A percentile compares a stretch with the other conserved stretches of the same genome.
phyloP scores from a whole-genome alignment of 2,113 vertebrate genomes.

The Pangasianodon gigas region DNA sequence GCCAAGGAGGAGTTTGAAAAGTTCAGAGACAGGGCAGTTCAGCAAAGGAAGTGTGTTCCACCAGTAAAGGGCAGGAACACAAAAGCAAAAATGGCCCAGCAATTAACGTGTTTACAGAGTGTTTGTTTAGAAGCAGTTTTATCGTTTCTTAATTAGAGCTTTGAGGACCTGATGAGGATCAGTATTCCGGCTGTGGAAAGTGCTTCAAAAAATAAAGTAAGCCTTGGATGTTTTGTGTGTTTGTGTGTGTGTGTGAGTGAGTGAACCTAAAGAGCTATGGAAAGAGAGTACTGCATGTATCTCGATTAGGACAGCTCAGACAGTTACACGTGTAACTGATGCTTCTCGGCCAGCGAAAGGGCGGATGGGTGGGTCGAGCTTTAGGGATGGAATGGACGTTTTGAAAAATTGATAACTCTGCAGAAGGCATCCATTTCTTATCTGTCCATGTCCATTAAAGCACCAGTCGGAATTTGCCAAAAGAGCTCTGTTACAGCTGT shows the following conservation, averaged over 20 bases:
- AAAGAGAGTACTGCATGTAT: background rate
- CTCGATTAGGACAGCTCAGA: background rate
- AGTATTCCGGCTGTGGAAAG: background rate
- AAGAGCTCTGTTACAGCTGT: background rate
- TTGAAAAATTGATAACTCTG: constrained; percentile 34
- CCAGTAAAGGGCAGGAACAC: constrained; percentile 5
- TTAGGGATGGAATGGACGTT: constrained; percentile 17
- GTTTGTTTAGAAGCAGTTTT: constrained; percentile 21
- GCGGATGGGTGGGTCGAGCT: background rate
- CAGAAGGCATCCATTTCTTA: constrained; percentile 31
- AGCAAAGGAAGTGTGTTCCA: background rate
- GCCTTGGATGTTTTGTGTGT: background rate
- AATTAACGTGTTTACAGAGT: constrained; percentile 20
- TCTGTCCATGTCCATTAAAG: constrained; percentile 5
- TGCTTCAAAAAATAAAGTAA: constrained; percentile 2
- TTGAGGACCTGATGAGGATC: constrained; percentile 13
- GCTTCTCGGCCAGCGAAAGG: background rate
- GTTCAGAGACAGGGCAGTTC: background rate
- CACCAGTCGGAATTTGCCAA: background rate
- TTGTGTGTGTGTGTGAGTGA: background rate
- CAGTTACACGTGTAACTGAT: constrained; percentile 18
- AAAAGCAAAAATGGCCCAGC: constrained; percentile 6
- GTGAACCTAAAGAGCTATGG: background rate
- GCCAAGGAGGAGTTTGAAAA: constrained; percentile 1
- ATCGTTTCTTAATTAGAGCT: constrained; percentile 9